Evolutionary conservation across 2,888 invertebrate species (phyloP), one percentile per base, ranked within the genome.

Genomic region (Ashinkailepas kermadecensis): DNA sequence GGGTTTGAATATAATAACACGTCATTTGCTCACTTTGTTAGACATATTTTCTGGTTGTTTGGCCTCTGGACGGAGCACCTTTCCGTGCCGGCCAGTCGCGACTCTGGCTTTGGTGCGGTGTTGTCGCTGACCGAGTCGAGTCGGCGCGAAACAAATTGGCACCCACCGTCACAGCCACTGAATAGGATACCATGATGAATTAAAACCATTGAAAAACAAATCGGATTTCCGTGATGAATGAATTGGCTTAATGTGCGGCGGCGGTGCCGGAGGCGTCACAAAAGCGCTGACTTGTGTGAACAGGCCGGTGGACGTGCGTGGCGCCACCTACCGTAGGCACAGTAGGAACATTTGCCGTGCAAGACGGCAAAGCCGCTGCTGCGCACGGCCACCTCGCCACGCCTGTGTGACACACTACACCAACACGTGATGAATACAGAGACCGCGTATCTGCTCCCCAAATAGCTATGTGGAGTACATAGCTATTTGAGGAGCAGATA

Each of bases 191-290:
- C 15, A 70, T 70, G 70, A 70, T 70, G 70, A 70, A 70, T 70
- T 70, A 70, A 70, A 70, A 70, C 39, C 39, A 70, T 70, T 70
- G 70, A 70, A 70, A 39, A 70, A 70, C 70, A 70, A 70, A 70
- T 70, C 70, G 70, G 70, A 70, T 70, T 70, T 70, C 39, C 13
- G 39, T 70, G 70, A 70, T 70, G 13, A 70, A 70, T 70, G 70
- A 70, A 70, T 70, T 23, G 70, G 39, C 13, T 70, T 70, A 39
- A 70, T 70, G 39, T 70, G 70, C 70, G 12, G 65, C 70, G 59
- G 1, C 39, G 39, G 12, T 13, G 70, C 39, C 13, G 70, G 70
- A 21, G 39, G 70, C 70, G 12, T 39, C 25, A 25, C 25, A 13
- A 13, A 7, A 11, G 39, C 70, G 39, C 13, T 70, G 70, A 70